Evolutionary conservation across 2,888 invertebrate species (phyloP).

Genomic region (Stegophylla sp.): DNA sequence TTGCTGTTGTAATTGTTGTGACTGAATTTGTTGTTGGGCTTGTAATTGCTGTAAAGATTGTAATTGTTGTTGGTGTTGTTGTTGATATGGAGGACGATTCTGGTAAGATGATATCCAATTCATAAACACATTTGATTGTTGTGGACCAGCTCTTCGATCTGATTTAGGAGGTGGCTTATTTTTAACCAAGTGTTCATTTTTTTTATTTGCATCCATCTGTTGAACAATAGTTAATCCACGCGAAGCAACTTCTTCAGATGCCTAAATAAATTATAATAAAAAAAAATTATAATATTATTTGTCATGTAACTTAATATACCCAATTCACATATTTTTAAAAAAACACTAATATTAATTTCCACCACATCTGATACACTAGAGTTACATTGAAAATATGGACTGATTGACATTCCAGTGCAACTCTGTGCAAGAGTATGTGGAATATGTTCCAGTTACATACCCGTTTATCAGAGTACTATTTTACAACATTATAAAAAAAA

Average conservation of each 20-base stretch:
- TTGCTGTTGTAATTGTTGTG: not conserved
- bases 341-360: too few relatives aligned
- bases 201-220: constrained; percentile 34
- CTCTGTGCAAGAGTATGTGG: too few relatives aligned
- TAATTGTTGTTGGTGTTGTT: not conserved
- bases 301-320: too few relatives aligned
- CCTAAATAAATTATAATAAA: constrained; percentile 18
- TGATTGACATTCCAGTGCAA: too few relatives aligned
- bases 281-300: too few relatives aligned
- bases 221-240: constrained; percentile 46
- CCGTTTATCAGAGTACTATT: not conserved
- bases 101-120: constrained; percentile 38
- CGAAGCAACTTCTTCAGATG: constrained; percentile 43
- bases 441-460: too few relatives aligned
- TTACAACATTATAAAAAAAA: not conserved
- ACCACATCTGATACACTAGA: too few relatives aligned
- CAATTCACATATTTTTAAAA: too few relatives aligned
- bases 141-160: constrained; percentile 5
- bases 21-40: not conserved
- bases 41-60: too few relatives aligned
- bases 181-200: not conserved
- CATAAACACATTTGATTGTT: constrained; percentile 35
- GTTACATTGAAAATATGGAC: too few relatives aligned
- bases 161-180: constrained; percentile 8
- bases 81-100: constrained; percentile 13